Evolutionary conservation across 2,888 invertebrate genomes (phyloP).

Genomic region (Podabrus alpinus): DNA sequence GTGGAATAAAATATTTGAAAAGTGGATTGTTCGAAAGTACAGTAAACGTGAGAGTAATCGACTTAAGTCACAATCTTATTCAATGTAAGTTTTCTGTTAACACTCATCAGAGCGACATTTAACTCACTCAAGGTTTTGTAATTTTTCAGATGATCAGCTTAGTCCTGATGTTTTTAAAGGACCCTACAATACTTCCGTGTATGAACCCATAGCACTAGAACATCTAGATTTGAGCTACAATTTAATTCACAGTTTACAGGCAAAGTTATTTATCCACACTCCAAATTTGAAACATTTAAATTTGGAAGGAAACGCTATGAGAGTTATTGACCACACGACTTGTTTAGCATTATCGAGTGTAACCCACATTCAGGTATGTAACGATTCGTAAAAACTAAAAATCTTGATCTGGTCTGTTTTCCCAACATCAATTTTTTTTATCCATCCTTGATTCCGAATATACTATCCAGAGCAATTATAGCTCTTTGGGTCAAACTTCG

Average conservation of each 20-base stretch:
- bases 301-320: conserved; percentile 66
- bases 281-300: conserved; percentile 64
- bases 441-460: too few relatives aligned
- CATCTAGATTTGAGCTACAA: conserved; percentile 68
- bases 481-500: too few relatives aligned
- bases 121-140: neutral
- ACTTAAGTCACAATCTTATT: conserved; percentile 62
- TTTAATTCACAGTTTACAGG: conserved; percentile 64
- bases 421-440: too few relatives aligned
- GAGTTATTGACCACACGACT: conserved; percentile 64
- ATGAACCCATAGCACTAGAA: conserved; percentile 63
- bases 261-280: conserved; percentile 66
- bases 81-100: conserved; percentile 55
- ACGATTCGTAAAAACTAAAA: neutral
- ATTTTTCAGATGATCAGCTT: conserved; percentile 61
- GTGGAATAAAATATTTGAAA: conserved; percentile 59
- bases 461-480: too few relatives aligned
- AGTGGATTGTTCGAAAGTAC: conserved; percentile 60
- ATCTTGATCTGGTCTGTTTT: neutral
- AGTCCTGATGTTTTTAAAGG: conserved; percentile 70
- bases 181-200: conserved; percentile 60
- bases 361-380: conserved; percentile 59
- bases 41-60: conserved; percentile 59
- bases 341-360: conserved; percentile 62
- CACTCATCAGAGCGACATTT: neutral